Evolutionary conservation across 2,113 vertebrate species (phyloP), one percentile per base, ranked within the genome.

Genomic region (Lagenorhynchus albirostris): DNA sequence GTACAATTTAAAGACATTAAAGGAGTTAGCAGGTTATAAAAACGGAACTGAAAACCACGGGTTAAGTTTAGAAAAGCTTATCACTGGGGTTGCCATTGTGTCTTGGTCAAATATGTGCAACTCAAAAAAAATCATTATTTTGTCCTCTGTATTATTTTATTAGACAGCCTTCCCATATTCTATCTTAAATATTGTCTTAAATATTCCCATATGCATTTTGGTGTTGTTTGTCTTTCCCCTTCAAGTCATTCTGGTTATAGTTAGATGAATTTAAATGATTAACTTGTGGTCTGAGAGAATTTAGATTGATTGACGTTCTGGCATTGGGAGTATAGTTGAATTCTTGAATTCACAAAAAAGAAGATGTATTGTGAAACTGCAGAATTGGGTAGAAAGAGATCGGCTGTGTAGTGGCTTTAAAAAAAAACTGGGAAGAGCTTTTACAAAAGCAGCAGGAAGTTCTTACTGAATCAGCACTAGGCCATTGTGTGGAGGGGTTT

Each of bases 391-490:
- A 71, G 95, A 95, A 92, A 93, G 94, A 94, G 86, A 96, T 98
- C 44, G 60, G 89, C 97, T 94, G 71, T 92, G 53, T 91, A 55
- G 60, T 77, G 91, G 53, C 80, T 98, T 96, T 29, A 81, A 95
- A 96, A 96, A 96, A 80, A 74, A 82, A 88, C 65, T n/a, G 33
- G 95, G 94, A 97, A 95, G 94, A 82, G 79, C 76, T 97, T 98
- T 92, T 92, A 93, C 79, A 95, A 96, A 96, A 97, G 87, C 97
- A 98, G 94, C 97, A 97, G 98, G 98, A 98, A 98, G 88, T 96
- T 47, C 94, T 95, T 87, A 86, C 85, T 98, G 97, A 98, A 95
- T 96, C 97, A 93, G 95, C 91, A 44, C 97, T 94, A 71, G 77
- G 65, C 80, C 89, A 87, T 98, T 98, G 96, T 98, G 85, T 86